These are phyloP conservation scores for Diplosoma virens DNA, from an alignment of 23 tunicate genomes.

Conservation along the genomic window DNA sequence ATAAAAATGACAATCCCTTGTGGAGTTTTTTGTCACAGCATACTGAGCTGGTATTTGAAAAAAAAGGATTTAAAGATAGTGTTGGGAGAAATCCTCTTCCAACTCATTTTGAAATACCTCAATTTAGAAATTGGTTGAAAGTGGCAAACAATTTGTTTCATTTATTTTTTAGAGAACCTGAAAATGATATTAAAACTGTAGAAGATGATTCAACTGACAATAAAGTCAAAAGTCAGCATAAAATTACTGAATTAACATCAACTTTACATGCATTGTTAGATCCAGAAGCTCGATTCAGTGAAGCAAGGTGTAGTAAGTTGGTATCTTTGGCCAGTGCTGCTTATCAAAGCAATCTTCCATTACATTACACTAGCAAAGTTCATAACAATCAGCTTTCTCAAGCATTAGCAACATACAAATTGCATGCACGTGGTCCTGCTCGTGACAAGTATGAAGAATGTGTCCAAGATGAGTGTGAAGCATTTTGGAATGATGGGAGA, in stretches of 20 bases:
- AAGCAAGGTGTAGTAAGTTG: constrained; percentile 84
- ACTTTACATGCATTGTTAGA: constrained; percentile 51
- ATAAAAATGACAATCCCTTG: constrained; percentile 36
- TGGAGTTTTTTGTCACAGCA: constrained; percentile 65
- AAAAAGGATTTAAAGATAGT: constrained; percentile 92
- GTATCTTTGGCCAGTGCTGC: constrained; percentile 82
- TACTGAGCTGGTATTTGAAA: constrained; percentile 68
- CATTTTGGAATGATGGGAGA: constrained; percentile 95
- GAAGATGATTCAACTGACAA: constrained; percentile 21
- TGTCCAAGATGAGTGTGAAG: constrained; percentile 78
- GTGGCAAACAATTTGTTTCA: constrained; percentile 70
- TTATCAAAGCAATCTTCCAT: constrained; percentile 85
- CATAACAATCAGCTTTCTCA: constrained; percentile 95
- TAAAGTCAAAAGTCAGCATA: constrained; percentile 16
- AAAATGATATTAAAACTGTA: too few relatives aligned
- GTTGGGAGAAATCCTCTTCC: constrained; percentile 81
- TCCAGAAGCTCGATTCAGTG: constrained; percentile 87
- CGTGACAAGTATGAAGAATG: constrained; percentile 65
- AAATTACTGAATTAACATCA: constrained; percentile 41
- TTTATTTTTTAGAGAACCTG: constrained; percentile 49
- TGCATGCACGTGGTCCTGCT: constrained; percentile 98
- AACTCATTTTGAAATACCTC: constrained; percentile 86
- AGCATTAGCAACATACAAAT: constrained; percentile 69
- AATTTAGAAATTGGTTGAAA: constrained; percentile 83
- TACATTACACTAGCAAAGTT: constrained; percentile 97